Conservation (phyloP, 1,140 invertebrate genomes). For the Ceratosolen fusciceps region DNA sequence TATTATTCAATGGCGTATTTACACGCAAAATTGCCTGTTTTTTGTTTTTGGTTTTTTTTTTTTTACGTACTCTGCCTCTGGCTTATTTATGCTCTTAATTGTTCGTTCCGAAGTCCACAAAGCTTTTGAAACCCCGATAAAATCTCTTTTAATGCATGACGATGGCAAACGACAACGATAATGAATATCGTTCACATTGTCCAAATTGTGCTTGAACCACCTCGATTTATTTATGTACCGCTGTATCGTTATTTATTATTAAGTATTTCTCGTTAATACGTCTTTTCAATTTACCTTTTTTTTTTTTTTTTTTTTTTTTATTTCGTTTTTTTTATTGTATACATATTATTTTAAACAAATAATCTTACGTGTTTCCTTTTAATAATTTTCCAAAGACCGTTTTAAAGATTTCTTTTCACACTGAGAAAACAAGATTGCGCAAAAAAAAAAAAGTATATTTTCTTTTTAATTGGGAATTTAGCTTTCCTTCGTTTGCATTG, state of each 20-base stretch:
- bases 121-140: not conserved
- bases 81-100: constrained; percentile 4
- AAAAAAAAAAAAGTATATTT: too few species aligned
- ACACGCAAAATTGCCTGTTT: constrained; percentile 12
- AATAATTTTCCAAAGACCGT: not conserved
- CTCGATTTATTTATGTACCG: not conserved
- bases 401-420: constrained; percentile 20
- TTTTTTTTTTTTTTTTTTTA: not conserved
- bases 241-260: not conserved
- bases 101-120: constrained; percentile 10
- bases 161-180: not conserved
- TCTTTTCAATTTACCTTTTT: not conserved
- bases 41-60: too few species aligned
- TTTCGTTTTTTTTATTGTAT: not conserved
- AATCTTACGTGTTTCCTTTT: not conserved
- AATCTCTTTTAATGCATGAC: constrained; percentile 28
- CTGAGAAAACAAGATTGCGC: constrained; percentile 28
- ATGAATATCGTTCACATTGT: not conserved
- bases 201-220: not conserved
- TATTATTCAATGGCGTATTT: not conserved
- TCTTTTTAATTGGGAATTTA: too few species aligned
- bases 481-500: too few species aligned
- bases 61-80: constrained; percentile 26
- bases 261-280: not conserved
- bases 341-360: too few species aligned